Base-by-base conservation (phyloP, 2,113 vertebrate genomes). In the Proterorhinus semilunaris region DNA sequence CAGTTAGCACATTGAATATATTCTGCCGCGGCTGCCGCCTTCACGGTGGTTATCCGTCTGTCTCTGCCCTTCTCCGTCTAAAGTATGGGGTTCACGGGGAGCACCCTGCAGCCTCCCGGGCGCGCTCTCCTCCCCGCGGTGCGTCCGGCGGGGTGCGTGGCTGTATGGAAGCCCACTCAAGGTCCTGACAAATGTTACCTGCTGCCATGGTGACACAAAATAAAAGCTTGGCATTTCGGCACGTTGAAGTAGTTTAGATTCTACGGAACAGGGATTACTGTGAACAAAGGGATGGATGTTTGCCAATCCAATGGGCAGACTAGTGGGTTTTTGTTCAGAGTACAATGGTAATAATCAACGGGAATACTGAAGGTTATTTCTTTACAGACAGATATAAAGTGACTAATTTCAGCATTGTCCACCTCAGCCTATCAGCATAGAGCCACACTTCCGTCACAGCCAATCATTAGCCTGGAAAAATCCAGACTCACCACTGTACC, bases 1-100 rank as follows among this genome's bases (percentile, higher is more conserved):
- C 89, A 72, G 72, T 83, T 72, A 84, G 62, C 82, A 80, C 79
- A 76, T 49, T 73, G 70, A 80, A 88, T 83, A 84, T 76, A 76
- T 72, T 7, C 68, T 68, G 75, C 46, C 65, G 50, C 65, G 50
- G 69, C 64, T 47, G 43, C 73, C 62, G 62, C 74, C 69, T 73
- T 71, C 62, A 55, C 64, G n/a, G 15, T 63, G 45, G 16, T 63
- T 63, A 48, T 63, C 50, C 43, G 46, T 75, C 11, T 21, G 36
- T 71, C 53, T 74, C 45, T 43, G 6, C 47, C 27, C 62, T 36
- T 78, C 21, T 65, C 61, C 59, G 15, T 72, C 57, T 59, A 52
- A 10, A 69, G 58, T 17, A 36, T 36, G 15, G 13, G 58, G 42
- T 17, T 63, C 43, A 63, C 48, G 49, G n/a, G 15, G 51, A 59